These are phyloP conservation scores for Pyrgilauda ruficollis DNA, from an alignment of 2,113 vertebrate genomes.

Conservation along the genomic window DNA sequence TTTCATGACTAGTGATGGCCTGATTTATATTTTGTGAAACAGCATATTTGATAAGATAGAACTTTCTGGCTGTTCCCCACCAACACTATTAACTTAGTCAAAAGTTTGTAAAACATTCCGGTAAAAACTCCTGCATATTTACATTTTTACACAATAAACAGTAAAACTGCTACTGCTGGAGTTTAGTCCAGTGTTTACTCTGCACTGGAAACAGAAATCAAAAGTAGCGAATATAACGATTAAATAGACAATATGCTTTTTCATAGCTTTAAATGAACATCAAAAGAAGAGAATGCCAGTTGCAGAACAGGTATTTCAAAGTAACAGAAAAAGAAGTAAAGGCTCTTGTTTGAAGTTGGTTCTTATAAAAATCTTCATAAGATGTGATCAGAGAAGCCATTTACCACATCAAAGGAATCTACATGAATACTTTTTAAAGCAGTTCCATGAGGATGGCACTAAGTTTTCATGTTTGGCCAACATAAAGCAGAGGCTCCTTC, in stretches of 20 bases:
- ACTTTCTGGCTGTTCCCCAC: neutral
- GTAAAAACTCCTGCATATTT: neutral
- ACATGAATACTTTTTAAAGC: neutral
- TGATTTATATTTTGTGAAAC: neutral
- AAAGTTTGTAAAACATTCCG: neutral
- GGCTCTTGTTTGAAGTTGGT: neutral
- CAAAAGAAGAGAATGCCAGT: neutral
- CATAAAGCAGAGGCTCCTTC: neutral
- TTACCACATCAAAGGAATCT: neutral
- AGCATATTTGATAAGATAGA: neutral
- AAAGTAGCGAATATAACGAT: neutral
- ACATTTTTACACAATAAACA: neutral
- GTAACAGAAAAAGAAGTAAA: neutral
- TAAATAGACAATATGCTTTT: neutral
- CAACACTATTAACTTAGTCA: neutral
- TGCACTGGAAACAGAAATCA: neutral
- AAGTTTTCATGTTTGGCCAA: neutral
- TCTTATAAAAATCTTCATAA: neutral
- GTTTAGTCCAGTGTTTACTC: neutral
- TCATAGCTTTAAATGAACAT: neutral
- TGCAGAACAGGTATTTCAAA: neutral
- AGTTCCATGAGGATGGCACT: neutral
- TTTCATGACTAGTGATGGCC: neutral
- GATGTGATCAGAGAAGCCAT: neutral
- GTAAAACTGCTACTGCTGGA: neutral